These are phyloP conservation scores for Ichneumoninae sp. DNA, from an alignment of 2,888 invertebrate species.

Conservation along the genomic window DNA sequence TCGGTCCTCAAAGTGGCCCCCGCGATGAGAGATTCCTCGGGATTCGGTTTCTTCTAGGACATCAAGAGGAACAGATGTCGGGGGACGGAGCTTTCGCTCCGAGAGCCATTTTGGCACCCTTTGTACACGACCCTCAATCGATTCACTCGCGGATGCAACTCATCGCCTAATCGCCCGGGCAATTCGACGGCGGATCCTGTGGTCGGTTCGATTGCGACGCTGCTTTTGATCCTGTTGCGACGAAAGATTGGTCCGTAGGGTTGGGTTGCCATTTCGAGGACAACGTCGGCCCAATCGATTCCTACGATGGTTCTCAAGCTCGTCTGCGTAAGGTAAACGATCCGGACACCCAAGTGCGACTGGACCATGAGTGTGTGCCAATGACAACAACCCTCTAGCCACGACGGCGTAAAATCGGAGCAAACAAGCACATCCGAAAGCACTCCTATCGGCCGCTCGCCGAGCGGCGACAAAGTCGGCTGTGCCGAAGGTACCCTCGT, in stretches of 20 bases:
- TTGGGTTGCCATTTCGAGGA: conserved; percentile 36
- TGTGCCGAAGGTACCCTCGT: no score
- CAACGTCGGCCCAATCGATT: conserved; percentile 8
- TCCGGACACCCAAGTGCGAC: no score
- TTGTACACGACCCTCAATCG: background rate
- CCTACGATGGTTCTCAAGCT: background rate
- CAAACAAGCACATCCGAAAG: no score
- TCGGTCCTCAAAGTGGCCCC: conserved; percentile 1
- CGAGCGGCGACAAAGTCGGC: no score
- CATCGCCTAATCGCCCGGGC: conserved; percentile 14
- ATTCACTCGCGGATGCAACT: conserved; percentile 7
- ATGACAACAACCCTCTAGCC: no score
- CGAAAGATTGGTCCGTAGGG: background rate
- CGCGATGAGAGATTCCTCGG: conserved; percentile 10
- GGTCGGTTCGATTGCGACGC: background rate
- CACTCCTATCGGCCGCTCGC: no score
- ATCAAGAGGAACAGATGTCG: conserved; percentile 35
- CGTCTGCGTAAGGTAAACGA: no score
- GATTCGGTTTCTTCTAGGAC: conserved; percentile 15
- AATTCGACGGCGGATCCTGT: background rate
- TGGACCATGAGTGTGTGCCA: no score
- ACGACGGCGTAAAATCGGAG: no score
- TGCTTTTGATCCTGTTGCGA: background rate
- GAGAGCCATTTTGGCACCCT: conserved; percentile 27
- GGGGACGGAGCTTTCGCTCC: conserved; percentile 22